These are phyloP conservation scores for Cyrtodaria siliqua DNA, from an alignment of 2,888 invertebrate species.

Conservation along the genomic window DNA sequence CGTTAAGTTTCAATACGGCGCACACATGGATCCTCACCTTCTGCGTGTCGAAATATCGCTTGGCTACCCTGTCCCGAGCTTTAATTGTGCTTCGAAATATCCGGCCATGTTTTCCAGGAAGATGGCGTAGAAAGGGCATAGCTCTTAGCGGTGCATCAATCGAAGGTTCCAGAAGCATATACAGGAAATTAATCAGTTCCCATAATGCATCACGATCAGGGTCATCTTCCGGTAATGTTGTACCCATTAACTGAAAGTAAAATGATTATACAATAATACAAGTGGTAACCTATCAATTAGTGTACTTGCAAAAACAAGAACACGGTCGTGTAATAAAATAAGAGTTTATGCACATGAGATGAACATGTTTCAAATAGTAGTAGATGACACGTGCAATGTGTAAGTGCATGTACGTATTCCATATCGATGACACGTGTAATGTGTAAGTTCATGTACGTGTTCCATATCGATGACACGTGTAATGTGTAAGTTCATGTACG, in stretches of 20 bases:
- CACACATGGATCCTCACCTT: no score
- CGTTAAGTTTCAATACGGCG: no score
- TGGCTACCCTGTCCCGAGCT: slow-evolving; percentile 49
- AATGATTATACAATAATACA: not conserved
- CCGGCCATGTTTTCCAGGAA: slow-evolving; percentile 54
- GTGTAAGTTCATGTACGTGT: no score
- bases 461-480: no score
- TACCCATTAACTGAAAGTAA: slow-evolving; percentile 57
- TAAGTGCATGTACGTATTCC: no score
- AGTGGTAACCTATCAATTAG: not conserved
- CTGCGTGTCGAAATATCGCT: slow-evolving; percentile 48
- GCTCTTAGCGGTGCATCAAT: slow-evolving; percentile 47
- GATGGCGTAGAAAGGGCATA: slow-evolving; percentile 50
- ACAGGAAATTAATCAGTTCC: slow-evolving; percentile 54
- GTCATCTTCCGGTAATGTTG: slow-evolving; percentile 53
- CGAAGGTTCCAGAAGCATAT: slow-evolving; percentile 43
- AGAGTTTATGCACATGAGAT: no score
- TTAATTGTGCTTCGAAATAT: slow-evolving; percentile 44
- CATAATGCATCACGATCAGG: slow-evolving; percentile 52
- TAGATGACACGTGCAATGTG: no score
- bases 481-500: no score
- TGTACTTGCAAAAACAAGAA: no score
- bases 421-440: no score
- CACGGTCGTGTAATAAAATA: no score
- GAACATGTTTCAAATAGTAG: no score